Evolutionary conservation across 2,797 vertebrate genomes (phyloP), one percentile per base, ranked within the genome.

Genomic region (Spondyliosoma cantharus): DNA sequence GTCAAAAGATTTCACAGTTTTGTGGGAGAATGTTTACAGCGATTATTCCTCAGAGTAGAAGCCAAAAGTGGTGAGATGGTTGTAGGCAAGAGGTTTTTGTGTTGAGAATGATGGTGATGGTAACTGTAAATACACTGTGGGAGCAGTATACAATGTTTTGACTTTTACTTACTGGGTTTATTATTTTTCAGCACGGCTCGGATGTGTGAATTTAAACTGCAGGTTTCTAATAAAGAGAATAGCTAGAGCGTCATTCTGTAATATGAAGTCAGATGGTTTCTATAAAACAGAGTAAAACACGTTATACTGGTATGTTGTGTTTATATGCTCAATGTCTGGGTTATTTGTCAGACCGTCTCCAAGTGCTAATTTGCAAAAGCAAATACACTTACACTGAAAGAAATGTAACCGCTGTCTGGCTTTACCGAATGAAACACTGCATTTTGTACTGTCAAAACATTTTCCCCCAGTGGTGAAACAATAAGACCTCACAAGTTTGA

Each of bases 21-120:
- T 76, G 49, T 27, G 50, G 19, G 76, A 58, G 71, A 80, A 83
- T 61, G 79, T 64, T 50, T 63, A 72, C 43, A 50, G 66, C 70
- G 61, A 59, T 78, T 48, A 59, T 63, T 75, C n/a, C 24, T 9
- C 42, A 8, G 49, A 73, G 64, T 16, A 20, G 52, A 50, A 78
- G 66, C 49, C 71, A 85, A 43, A 69, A 50, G 68, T 24, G 6
- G 54, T 49, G 19, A 76, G 37, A 37, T 71, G 48, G 22, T 66
- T 77, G 49, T 56, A 67, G 54, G 69, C 50, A 53, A 46, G 25
- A 25, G 27, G 52, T 29, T 69, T 78, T 50, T 65, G 5, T 37
- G 43, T 19, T 67, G 11, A 70, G n/a, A 66, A 32, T 63, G 71
- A 84, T 32, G 53, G 11, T n/a, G 32, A 70, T 66, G 43, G 49